phyloP scores from a whole-genome alignment of 2,888 invertebrate species.

The Vandiemenella viatica region DNA sequence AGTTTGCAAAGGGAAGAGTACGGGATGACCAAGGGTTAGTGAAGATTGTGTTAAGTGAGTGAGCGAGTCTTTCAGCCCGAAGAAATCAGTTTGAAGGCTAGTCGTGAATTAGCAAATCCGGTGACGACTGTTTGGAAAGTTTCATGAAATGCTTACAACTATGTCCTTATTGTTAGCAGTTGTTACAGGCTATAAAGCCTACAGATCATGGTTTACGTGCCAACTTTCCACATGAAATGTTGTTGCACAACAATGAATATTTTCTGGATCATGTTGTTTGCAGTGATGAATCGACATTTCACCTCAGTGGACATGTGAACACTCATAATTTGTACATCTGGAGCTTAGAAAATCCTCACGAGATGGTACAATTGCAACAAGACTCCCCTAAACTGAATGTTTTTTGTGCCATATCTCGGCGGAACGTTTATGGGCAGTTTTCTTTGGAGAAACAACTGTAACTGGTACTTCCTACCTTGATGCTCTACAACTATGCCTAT shows the following conservation, averaged over 20 bases:
- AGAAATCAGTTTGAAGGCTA: slow-evolving; percentile 9
- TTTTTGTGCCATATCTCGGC: not conserved
- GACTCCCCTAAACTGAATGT: not conserved
- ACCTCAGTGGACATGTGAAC: not conserved
- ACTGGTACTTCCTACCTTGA: not conserved
- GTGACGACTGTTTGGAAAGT: slow-evolving; percentile 4
- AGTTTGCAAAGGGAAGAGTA: slow-evolving; percentile 6
- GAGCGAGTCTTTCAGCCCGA: slow-evolving; percentile 5
- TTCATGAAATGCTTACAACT: slow-evolving; percentile 1
- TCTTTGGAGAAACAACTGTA: not conserved
- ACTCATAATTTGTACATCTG: not conserved
- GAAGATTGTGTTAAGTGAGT: slow-evolving; percentile 4
- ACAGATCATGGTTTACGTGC: not conserved
- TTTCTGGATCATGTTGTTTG: not conserved
- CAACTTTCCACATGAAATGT: not conserved
- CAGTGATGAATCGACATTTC: not conserved
- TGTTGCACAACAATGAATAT: not conserved
- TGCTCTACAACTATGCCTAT: not conserved
- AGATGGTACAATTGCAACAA: not conserved
- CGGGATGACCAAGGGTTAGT: slow-evolving; percentile 2
- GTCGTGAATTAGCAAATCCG: not conserved
- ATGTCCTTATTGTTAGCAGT: not conserved
- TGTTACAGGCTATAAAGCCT: not conserved
- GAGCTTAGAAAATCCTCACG: not conserved
- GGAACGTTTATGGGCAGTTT: not conserved